A percentile compares a stretch with the other conserved stretches of the same genome.
Conservation (phyloP, 1,140 invertebrate species). For the Drosophila albomicans region DNA sequence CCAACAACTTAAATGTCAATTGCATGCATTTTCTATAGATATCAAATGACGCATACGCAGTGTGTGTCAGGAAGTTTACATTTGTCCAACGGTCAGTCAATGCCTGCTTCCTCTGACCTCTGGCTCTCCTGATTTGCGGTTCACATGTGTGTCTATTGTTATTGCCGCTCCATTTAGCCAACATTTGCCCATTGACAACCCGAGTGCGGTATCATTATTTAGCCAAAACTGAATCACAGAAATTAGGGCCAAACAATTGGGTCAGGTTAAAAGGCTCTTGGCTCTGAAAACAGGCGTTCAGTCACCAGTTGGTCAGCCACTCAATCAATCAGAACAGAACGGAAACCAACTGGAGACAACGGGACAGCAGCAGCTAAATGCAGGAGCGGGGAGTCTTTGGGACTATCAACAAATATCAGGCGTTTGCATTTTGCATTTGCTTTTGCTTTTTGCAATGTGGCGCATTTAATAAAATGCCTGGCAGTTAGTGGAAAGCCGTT, state of each 20-base stretch:
- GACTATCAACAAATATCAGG: conserved; percentile 46
- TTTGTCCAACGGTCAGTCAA: conserved; percentile 25
- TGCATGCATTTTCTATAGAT: conserved; percentile 46
- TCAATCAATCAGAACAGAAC: conserved; percentile 65
- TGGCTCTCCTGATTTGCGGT: conserved; percentile 3
- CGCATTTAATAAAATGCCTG: conserved; percentile 47
- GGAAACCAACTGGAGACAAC: conserved; percentile 16
- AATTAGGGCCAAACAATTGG: conserved; percentile 63
- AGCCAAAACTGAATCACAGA: conserved; percentile 48
- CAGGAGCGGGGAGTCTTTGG: neutral
- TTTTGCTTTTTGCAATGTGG: conserved; percentile 22
- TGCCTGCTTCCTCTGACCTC: conserved; percentile 2
- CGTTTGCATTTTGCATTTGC: conserved; percentile 45
- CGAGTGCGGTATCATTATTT: conserved; percentile 65
- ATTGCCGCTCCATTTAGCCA: conserved; percentile 41
- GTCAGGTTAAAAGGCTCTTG: conserved; percentile 50
- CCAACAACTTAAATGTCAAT: conserved; percentile 42
- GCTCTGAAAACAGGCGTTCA: neutral
- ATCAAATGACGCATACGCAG: conserved; percentile 58
- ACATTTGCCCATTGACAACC: conserved; percentile 15
- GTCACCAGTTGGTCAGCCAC: conserved; percentile 39
- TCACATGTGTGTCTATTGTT: conserved; percentile 43
- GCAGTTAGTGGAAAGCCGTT: conserved; percentile 23
- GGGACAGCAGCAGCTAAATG: neutral
- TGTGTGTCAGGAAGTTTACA: conserved; percentile 36